Evolutionary conservation across 2,888 invertebrate species (phyloP), one percentile per base, ranked within the genome.

Genomic region (Acrobasis suavella): DNA sequence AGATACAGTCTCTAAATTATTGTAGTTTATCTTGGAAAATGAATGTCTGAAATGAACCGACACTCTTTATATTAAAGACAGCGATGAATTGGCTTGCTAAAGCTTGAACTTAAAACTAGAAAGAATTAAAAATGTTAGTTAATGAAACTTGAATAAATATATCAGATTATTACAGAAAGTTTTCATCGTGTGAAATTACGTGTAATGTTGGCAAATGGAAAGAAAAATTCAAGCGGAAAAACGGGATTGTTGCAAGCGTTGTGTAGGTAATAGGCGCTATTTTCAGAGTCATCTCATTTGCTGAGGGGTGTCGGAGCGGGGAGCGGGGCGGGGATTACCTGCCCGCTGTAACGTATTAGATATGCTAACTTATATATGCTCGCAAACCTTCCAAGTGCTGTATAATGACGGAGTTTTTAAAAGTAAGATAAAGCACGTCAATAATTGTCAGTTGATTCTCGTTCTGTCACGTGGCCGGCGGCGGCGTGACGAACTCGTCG

Each of bases 211-310:
- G 46, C 46, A 14, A 46, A 46, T 46, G 5, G 14, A 46, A 46
- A 12, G 6, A 46, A n/a, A 46, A 14, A 1, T 46, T 46, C n/a
- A 1, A 12, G 46, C 15, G 16, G 15, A 39, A 54, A 50, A 2
- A 50, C 37, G n/a, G 38, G 38, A 55, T 55, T 38, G 12, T 37
- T 14, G 14, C 12, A 39, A 46, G 46, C 22, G 6, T 10, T 22
- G 22, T 22, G 22, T 12, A 10, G 15, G 50, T 22, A 51, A 51
- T 51, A 17, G 38, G 38, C 7, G 38, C n/a, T 55, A 38, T 55
- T 55, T 55, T 22, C 38, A 38, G 37, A 55, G 38, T 55, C 54
- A 55, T 55, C 54, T 55, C 38, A 55, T 55, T 55, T 55, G 54
- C 9, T 38, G 54, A 16, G 15, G 22, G 9, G 38, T 9, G 15